A percentile compares a stretch with the other conserved stretches of the same genome.
These are phyloP conservation scores for Nematopogon swammerdamellus DNA, from an alignment of 2,888 invertebrate genomes.

Conservation along the genomic window DNA sequence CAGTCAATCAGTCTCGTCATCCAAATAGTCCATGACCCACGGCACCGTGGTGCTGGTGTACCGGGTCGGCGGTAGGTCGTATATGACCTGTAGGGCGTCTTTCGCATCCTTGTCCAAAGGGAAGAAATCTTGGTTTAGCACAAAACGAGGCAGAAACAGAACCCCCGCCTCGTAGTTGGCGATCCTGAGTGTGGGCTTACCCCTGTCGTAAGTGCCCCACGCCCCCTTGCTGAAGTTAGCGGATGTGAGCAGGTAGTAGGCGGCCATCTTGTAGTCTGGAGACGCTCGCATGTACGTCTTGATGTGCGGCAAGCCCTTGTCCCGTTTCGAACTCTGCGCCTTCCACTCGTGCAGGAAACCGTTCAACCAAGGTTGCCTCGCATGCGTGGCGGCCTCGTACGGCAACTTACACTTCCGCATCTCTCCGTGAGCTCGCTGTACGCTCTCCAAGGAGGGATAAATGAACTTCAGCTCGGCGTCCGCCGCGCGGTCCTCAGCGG, in stretches of 20 bases:
- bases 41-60: too few relatives aligned
- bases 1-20: too few relatives aligned
- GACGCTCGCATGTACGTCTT: conserved; percentile 84
- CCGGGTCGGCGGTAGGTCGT: too few relatives aligned
- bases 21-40: too few relatives aligned
- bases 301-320: conserved; percentile 90
- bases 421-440: conserved; percentile 80
- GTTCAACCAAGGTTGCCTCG: conserved; percentile 85
- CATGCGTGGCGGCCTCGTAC: conserved; percentile 71
- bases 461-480: conserved; percentile 43
- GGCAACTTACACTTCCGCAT: conserved; percentile 87
- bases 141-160: conserved; percentile 76
- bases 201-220: conserved; percentile 78
- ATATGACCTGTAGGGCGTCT: too few relatives aligned
- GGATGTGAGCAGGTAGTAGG: conserved; percentile 88
- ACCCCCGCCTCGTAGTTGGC: conserved; percentile 92
- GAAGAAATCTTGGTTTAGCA: too few relatives aligned
- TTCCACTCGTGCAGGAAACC: conserved; percentile 81
- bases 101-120: too few relatives aligned
- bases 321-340: conserved; percentile 63
- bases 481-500: too few relatives aligned
- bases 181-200: conserved; percentile 60
- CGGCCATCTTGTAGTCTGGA: conserved; percentile 60
- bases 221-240: conserved; percentile 97
- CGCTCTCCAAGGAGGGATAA: conserved; percentile 65